Evolutionary conservation across 2,797 vertebrate species (phyloP).

Genomic region (Apogon talboti): DNA sequence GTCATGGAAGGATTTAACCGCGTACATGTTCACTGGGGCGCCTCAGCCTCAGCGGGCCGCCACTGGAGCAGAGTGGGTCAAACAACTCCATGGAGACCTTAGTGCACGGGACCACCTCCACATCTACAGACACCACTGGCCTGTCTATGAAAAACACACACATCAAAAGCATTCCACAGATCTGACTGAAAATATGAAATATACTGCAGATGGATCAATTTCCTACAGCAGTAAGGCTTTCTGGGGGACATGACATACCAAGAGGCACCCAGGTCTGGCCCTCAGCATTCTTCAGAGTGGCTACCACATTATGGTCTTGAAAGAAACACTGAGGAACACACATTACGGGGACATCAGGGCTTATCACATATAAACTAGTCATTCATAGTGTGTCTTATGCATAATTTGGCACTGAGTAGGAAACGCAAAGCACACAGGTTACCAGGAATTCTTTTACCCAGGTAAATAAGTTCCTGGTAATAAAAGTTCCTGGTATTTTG

Average conservation of each 20-base stretch:
- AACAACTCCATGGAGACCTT: slow-evolving; percentile 77
- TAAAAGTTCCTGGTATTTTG: too few relatives aligned
- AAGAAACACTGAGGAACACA: slow-evolving; percentile 73
- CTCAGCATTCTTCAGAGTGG: slow-evolving; percentile 59
- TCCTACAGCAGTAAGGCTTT: slow-evolving; percentile 42
- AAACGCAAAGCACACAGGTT: too few relatives aligned
- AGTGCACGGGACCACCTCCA: slow-evolving; percentile 71
- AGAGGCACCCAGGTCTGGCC: slow-evolving; percentile 51
- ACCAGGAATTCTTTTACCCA: too few relatives aligned
- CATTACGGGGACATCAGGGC: slow-evolving; percentile 7
- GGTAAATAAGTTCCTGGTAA: too few relatives aligned
- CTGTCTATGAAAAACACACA: slow-evolving; percentile 53
- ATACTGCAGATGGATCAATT: slow-evolving; percentile 42
- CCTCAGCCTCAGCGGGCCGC: slow-evolving; percentile 51
- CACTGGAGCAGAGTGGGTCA: slow-evolving; percentile 74
- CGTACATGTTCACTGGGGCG: slow-evolving; percentile 59
- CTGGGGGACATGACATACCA: slow-evolving; percentile 59
- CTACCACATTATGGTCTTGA: slow-evolving; percentile 68
- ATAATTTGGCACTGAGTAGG: too few relatives aligned
- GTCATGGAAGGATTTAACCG: slow-evolving; percentile 72
- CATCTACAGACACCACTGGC: slow-evolving; percentile 59
- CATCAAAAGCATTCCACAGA: slow-evolving; percentile 24
- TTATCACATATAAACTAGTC: not conserved
- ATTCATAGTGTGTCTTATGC: too few relatives aligned
- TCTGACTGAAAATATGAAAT: slow-evolving; percentile 12